Evolutionary conservation across 2,888 invertebrate species (phyloP), one percentile per base, ranked within the genome.

Genomic region (Liopterus haemorrhoidalis): DNA sequence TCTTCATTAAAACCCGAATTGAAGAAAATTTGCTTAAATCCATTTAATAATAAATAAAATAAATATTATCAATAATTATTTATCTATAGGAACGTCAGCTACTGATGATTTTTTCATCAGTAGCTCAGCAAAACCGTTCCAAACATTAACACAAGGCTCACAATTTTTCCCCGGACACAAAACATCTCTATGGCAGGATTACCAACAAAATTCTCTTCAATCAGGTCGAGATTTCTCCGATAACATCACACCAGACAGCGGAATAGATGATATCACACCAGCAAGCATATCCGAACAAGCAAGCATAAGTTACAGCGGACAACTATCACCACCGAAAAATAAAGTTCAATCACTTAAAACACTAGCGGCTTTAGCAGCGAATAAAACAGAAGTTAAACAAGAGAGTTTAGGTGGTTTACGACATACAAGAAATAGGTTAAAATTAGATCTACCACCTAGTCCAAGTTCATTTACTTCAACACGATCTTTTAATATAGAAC

Each of bases 61-160:
- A n/a, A n/a, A n/a, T n/a, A n/a, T n/a, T n/a, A n/a, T n/a, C n/a
- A n/a, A n/a, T n/a, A n/a, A n/a, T n/a, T n/a, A 33, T 27, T 41
- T 50, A 30, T 38, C 53, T 50, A 15, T 62, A 76, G 76, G 71
- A 56, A 70, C 73, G 61, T 69, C 56, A 9, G 50, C 55, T 6
- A 59, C 67, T 21, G 74, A 79, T 57, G 84, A 84, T 57, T 84
- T 85, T 66, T 84, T 77, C 68, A 81, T 84, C 55, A 81, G 81
- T 54, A 80, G 82, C 48, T 82, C 83, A 21, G 76, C 79, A 49
- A 75, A 79, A 42, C 83, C 83, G n/a, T 84, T 84, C 66, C 81
- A 82, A 63, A 62, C 68, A 45, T 64, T 68, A 43, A 65, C 64
- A 42, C 73, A 73, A 52, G 72, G 72, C 57, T 81, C 81, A 60